These are phyloP conservation scores for Xiphophorus couchianus DNA, from an alignment of 2,113 vertebrate species.

Conservation along the genomic window DNA sequence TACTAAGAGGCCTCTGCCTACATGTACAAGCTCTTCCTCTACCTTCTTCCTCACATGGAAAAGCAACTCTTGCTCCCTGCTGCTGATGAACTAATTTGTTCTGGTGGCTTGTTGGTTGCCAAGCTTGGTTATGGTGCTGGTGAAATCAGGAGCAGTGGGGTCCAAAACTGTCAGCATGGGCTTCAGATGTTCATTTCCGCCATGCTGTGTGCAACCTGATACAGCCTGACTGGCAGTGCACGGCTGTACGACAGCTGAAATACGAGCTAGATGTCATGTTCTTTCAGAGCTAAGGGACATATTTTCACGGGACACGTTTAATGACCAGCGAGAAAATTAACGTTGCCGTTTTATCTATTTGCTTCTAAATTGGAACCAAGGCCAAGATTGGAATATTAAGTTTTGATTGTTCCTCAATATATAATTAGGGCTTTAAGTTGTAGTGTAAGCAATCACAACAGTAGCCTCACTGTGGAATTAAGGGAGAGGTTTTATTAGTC, in stretches of 20 bases:
- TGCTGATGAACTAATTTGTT: constrained; percentile 72
- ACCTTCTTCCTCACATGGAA: constrained; percentile 52
- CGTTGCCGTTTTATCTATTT: constrained; percentile 25
- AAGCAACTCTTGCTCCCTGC: constrained; percentile 60
- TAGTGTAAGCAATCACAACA: constrained; percentile 48
- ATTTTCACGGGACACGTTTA: neutral
- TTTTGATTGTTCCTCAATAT: constrained; percentile 50
- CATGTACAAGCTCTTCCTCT: constrained; percentile 41
- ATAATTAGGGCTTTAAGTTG: constrained; percentile 55
- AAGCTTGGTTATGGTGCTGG: constrained; percentile 68
- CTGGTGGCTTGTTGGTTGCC: constrained; percentile 67
- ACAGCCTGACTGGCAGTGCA: constrained; percentile 53
- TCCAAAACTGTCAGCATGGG: constrained; percentile 75
- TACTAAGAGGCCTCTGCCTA: constrained; percentile 31
- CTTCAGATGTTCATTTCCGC: constrained; percentile 76
- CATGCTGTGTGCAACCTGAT: constrained; percentile 78
- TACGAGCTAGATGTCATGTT: constrained; percentile 11
- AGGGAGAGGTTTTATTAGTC: constrained; percentile 76
- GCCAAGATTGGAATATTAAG: constrained; percentile 49
- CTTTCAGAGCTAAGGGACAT: constrained; percentile 9
- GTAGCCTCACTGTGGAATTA: constrained; percentile 77
- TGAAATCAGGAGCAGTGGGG: constrained; percentile 74
- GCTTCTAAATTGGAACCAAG: neutral
- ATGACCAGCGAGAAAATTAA: constrained; percentile 10
- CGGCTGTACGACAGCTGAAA: constrained; percentile 39